Conservation (phyloP, 1,140 invertebrate species). For the Maniola jurtina region DNA sequence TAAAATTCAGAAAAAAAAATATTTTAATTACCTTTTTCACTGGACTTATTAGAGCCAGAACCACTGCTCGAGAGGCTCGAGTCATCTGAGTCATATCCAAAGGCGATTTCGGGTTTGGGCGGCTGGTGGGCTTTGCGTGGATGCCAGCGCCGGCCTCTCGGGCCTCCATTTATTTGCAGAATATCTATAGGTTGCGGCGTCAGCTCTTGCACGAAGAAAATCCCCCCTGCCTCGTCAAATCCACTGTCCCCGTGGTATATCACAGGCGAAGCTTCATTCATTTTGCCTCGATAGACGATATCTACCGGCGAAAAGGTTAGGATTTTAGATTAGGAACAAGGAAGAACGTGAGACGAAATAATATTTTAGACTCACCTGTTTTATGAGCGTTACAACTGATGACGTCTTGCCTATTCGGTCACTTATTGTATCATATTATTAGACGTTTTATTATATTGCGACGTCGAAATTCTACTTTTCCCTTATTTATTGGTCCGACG, state of each 20-base stretch:
- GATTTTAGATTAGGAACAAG: conserved; percentile 13
- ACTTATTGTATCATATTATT: conserved; percentile 66
- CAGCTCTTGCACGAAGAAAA: conserved; percentile 53
- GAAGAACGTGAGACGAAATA: conserved; percentile 17
- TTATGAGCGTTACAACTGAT: conserved; percentile 45
- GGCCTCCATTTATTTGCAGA: conserved; percentile 40
- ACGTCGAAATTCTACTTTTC: conserved; percentile 58
- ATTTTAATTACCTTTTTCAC: conserved; percentile 61
- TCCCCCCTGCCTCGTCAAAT: conserved; percentile 44
- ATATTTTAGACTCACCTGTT: conserved; percentile 52
- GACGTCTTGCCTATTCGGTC: conserved; percentile 43
- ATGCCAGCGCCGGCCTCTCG: conserved; percentile 51
- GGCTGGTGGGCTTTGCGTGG: conserved; percentile 47
- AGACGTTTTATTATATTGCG: conserved; percentile 58
- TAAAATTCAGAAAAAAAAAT: neutral
- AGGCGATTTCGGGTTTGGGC: conserved; percentile 49
- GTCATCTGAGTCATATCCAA: conserved; percentile 75
- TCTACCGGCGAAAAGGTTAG: conserved; percentile 36
- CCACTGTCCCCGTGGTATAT: conserved; percentile 56
- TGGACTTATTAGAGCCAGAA: conserved; percentile 68
- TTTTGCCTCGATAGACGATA: conserved; percentile 41
- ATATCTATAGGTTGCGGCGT: conserved; percentile 48
- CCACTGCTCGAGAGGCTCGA: conserved; percentile 74
- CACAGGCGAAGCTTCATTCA: conserved; percentile 66
- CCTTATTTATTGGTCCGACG: conserved; percentile 47